These are phyloP conservation scores for Drosophila navojoa DNA, from an alignment of 1,140 invertebrate species.

Conservation along the genomic window DNA sequence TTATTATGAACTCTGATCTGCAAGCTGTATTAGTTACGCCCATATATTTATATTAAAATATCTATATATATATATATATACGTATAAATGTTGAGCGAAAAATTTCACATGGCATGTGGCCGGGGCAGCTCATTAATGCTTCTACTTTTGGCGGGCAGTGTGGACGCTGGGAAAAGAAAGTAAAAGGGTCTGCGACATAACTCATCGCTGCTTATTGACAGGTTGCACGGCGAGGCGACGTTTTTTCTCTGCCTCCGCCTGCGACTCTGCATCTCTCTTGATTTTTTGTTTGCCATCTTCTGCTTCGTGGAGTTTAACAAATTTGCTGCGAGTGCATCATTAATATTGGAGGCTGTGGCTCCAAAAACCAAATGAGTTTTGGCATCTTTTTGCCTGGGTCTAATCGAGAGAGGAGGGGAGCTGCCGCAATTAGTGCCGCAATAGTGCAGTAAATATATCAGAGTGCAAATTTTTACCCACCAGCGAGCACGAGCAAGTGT, in stretches of 20 bases:
- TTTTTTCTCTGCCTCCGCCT: slow-evolving; percentile 12
- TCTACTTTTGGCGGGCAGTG: slow-evolving; percentile 28
- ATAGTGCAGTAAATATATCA: slow-evolving; percentile 75
- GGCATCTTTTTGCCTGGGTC: slow-evolving; percentile 35
- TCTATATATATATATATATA: neutral
- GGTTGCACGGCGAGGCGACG: slow-evolving; percentile 30
- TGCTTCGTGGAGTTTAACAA: neutral
- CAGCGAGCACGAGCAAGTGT: slow-evolving; percentile 62
- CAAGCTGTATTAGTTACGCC: slow-evolving; percentile 31
- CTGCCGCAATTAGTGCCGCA: slow-evolving; percentile 57
- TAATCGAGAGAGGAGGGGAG: slow-evolving; percentile 30
- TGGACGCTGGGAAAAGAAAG: slow-evolving; percentile 65
- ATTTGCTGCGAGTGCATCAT: slow-evolving; percentile 44
- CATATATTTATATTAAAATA: slow-evolving; percentile 12
- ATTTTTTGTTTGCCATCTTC: slow-evolving; percentile 16
- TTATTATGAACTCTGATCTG: slow-evolving; percentile 44
- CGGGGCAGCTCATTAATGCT: slow-evolving; percentile 35
- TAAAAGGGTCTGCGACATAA: slow-evolving; percentile 75
- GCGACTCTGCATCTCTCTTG: slow-evolving; percentile 5
- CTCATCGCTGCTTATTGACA: slow-evolving; percentile 68
- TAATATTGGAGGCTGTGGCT: slow-evolving; percentile 28
- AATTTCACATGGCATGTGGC: slow-evolving; percentile 53
- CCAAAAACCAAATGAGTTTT: slow-evolving; percentile 58
- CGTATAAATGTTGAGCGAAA: slow-evolving; percentile 30
- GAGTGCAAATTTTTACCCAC: slow-evolving; percentile 72